These are phyloP conservation scores for Bombylius major DNA, from an alignment of 2,888 invertebrate species.

Conservation along the genomic window DNA sequence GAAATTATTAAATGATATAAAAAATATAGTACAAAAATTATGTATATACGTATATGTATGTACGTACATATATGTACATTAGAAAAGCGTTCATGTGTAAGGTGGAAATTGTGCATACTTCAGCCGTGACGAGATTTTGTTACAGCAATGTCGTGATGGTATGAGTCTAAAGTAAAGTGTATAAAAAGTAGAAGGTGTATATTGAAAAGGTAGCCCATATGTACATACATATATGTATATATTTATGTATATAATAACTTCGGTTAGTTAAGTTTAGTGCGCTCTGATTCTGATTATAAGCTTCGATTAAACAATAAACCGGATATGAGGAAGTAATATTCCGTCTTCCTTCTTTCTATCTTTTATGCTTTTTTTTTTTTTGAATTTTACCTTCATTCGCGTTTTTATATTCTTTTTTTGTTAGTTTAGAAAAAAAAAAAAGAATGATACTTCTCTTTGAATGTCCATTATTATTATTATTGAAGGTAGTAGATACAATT, in stretches of 20 bases:
- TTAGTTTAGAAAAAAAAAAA: too few relatives aligned
- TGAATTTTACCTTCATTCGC: neutral
- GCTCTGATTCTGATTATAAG: constrained; percentile 10
- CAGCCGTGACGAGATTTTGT: neutral
- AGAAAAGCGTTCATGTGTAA: neutral
- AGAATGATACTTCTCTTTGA: too few relatives aligned
- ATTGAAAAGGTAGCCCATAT: too few relatives aligned
- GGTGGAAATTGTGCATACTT: neutral
- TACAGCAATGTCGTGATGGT: neutral
- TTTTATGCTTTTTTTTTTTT: neutral
- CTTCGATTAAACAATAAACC: constrained; percentile 10
- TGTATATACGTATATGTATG: too few relatives aligned
- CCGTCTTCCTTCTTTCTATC: constrained; percentile 3
- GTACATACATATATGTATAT: neutral
- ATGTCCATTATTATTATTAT: too few relatives aligned
- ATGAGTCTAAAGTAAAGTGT: neutral
- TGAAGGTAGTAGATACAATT: too few relatives aligned
- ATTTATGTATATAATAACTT: neutral
- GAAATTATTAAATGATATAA: too few relatives aligned
- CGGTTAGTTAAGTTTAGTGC: neutral
- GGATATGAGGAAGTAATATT: constrained; percentile 15
- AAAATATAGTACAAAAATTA: too few relatives aligned
- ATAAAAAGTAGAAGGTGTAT: neutral
- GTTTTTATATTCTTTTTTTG: neutral
- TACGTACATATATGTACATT: too few relatives aligned